Base-by-base conservation (phyloP, 2,113 vertebrate genomes). In the Probosciger aterrimus region DNA sequence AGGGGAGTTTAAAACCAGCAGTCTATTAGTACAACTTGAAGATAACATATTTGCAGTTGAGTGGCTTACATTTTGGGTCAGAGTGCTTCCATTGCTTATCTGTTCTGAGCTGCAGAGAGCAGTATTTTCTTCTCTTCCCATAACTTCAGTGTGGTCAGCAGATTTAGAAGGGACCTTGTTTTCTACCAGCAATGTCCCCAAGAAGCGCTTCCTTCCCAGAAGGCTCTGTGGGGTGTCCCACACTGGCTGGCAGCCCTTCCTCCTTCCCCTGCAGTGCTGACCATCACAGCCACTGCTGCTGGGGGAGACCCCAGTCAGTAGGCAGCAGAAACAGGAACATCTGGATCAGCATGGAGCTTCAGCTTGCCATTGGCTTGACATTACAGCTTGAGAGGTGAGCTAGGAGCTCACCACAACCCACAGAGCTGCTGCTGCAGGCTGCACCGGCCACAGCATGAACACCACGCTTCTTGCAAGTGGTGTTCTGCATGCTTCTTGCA, bases 201-300 rank as follows among this genome's bases (percentile, higher is more conserved):
- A 4, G 55, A 76, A 71, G 14, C 0, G 0, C 20, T 84, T 17
- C 59, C 62, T 65, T 79, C 33, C 47, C 9, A 0, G 20, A 52
- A 86, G 39, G 55, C 55, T 85, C 46, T 10, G 3, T 0, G 4
- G 53, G 23, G 41, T 1, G 0, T 35, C 30, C 41, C 43, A 78
- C 3, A 1, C 8, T 1, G 1, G 14, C 50, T 81, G 11, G 62
- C 39, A 77, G 57, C 17, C 63, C 44, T 53, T 46, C 43, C 64
- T 23, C 31, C 19, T 46, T 23, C 37, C 17, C 25, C 27, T 23
- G 68, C 62, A 74, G 33, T 2, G 10, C 46, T 24, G 47, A 35
- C 41, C 10, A 0, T 14, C 18, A 43, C 22, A 86, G 80, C 35
- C 11, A 27, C 77, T 1, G 7, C 30, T 24, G 8, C 23, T 19